phyloP scores from a whole-genome alignment of 2,797 vertebrate genomes.

The Syngnathus rostellatus region DNA sequence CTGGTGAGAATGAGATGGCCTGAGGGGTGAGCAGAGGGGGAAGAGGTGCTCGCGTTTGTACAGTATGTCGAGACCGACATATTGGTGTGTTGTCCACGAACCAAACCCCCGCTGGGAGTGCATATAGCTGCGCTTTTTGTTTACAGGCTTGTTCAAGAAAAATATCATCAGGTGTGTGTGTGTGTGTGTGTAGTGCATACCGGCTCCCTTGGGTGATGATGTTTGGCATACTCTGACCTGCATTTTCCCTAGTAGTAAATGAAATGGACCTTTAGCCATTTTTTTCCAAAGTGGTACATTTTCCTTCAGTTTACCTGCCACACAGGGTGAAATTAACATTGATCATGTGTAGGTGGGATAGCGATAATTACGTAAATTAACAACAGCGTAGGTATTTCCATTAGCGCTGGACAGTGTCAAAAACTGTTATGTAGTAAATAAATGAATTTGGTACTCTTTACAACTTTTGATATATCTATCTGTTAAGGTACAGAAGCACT shows the following conservation, averaged over 20 bases:
- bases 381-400: not conserved
- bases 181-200: not conserved
- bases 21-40: slow-evolving; percentile 16
- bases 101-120: slow-evolving; percentile 20
- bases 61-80: slow-evolving; percentile 7
- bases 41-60: slow-evolving; percentile 10
- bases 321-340: not conserved
- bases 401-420: not conserved
- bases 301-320: not conserved
- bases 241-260: slow-evolving; percentile 30
- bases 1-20: slow-evolving; percentile 21
- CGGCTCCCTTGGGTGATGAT: slow-evolving; percentile 1
- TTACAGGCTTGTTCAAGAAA: slow-evolving; percentile 8
- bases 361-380: not conserved
- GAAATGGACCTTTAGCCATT: slow-evolving; percentile 4
- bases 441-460: not conserved
- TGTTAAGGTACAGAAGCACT: not conserved
- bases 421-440: not conserved
- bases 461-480: no score
- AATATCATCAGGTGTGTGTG: not conserved
- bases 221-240: slow-evolving; percentile 13
- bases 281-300: not conserved
- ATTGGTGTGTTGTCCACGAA: slow-evolving; percentile 25
- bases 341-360: not conserved
- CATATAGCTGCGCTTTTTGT: slow-evolving; percentile 36